These are phyloP conservation scores for Perodicticus potto DNA, from an alignment of 2,797 vertebrate genomes.

Conservation along the genomic window DNA sequence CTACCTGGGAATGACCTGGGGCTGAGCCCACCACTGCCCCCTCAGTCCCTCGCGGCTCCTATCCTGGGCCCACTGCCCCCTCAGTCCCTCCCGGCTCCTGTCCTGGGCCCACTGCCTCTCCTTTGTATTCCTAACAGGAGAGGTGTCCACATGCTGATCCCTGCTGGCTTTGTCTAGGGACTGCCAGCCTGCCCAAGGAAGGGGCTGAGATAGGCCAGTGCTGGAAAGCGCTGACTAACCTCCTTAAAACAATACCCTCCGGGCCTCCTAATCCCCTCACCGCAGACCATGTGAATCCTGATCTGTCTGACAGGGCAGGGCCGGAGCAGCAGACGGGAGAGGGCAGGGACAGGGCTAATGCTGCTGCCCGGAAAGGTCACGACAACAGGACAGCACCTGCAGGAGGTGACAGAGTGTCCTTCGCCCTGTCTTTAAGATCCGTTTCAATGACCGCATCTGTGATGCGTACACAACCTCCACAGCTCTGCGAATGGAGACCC, in stretches of 20 bases:
- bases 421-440: neutral
- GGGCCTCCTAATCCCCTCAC: slow-evolving; percentile 78
- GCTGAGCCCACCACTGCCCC: fast-evolving
- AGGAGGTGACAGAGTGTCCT: neutral
- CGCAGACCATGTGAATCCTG: slow-evolving; percentile 75
- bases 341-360: neutral
- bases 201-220: neutral
- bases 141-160: neutral
- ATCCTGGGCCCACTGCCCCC: too few species aligned
- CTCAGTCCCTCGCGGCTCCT: neutral
- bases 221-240: neutral
- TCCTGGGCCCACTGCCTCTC: neutral
- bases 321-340: neutral
- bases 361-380: slow-evolving; percentile 12
- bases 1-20: neutral
- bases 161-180: neutral
- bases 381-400: neutral
- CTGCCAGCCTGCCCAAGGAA: neutral
- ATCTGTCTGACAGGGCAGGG: slow-evolving; percentile 28
- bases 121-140: neutral
- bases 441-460: too few species aligned
- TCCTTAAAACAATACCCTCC: slow-evolving; percentile 61
- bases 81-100: neutral
- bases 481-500: neutral
- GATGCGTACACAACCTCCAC: neutral